Percentiles rank a stretch among this genome's conserved stretches.
Evolutionary conservation across 1,140 invertebrate genomes (phyloP).

Genomic region (Drosophila tropicalis): DNA sequence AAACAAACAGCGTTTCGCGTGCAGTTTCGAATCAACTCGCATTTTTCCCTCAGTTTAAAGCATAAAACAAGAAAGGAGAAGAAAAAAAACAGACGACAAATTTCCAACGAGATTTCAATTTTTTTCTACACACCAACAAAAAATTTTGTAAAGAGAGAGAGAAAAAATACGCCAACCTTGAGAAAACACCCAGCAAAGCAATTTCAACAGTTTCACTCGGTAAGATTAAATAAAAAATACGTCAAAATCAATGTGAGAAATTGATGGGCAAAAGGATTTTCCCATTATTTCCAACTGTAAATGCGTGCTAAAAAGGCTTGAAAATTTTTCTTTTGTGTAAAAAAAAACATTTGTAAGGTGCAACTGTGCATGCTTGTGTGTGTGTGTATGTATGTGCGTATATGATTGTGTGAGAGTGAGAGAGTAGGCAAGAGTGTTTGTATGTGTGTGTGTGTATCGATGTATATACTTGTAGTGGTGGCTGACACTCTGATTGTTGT

Average conservation of each 20-base stretch:
- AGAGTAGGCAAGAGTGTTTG: constrained; percentile 20
- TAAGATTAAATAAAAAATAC: constrained; percentile 48
- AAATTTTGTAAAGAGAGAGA: constrained; percentile 20
- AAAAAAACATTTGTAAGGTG: constrained; percentile 74
- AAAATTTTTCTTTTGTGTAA: constrained; percentile 71
- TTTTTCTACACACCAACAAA: constrained; percentile 61
- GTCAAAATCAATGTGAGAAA: constrained; percentile 21
- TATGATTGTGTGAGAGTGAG: neutral
- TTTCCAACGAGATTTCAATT: constrained; percentile 54
- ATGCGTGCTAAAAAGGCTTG: constrained; percentile 61
- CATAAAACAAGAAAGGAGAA: constrained; percentile 11
- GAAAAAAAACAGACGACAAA: constrained; percentile 34
- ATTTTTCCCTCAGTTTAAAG: constrained; percentile 10
- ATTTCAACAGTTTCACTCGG: constrained; percentile 66
- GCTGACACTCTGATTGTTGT: constrained; percentile 36
- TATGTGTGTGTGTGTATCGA: constrained; percentile 40
- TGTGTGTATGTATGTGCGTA: constrained; percentile 21
- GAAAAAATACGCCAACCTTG: constrained; percentile 73
- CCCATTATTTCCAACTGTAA: constrained; percentile 36
- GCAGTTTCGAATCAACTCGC: constrained; percentile 30
- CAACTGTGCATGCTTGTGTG: constrained; percentile 64
- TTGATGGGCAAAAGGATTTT: constrained; percentile 19
- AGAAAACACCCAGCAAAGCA: constrained; percentile 73
- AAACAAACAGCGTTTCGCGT: constrained; percentile 28
- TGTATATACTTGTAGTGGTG: constrained; percentile 24